Base-by-base conservation (phyloP, 2,888 invertebrate species). In the Zaprionus bogoriensis region DNA sequence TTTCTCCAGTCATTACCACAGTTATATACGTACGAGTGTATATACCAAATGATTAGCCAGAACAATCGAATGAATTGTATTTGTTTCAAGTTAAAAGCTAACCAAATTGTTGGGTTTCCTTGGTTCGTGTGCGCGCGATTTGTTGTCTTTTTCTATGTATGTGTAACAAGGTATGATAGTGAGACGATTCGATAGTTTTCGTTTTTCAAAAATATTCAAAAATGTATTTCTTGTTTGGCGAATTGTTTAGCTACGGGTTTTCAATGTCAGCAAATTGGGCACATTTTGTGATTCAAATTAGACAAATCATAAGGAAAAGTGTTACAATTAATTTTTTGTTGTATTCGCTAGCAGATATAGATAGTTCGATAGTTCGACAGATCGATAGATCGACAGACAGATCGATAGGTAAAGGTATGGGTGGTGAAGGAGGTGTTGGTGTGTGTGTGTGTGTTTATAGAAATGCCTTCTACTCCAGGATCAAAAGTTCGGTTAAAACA, bases 221-320 rank as follows among this genome's bases (percentile, higher is more conserved):
- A 84, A 74, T 46, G 30, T 28, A 25, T 44, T 30, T 60, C 30
- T 44, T 36, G 42, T 59, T 64, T 61, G 44, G 83, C 85, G 87
- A 90, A 91, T 91, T 91, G 90, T 90, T 88, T 87, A 90, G 91
- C 91, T 91, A 91, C 89, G 89, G 90, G 90, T 87, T 76, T 81
- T 81, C 87, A 86, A 82, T 80, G 65, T 78, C 83, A 79, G 59
- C 76, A 79, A 79, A 80, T 80, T 69, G 86, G 78, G 85, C 86
- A 86, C 79, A 77, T 78, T 82, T 61, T 61, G 55, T 57, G 53
- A 74, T 72, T 38, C 9, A 63, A 67, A 78, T 63, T 53, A 28
- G 47, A 50, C 25, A 67, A 70, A 63, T 51, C 36, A 60, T 64
- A 57, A 54, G 44, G 47, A 28, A 52, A 60, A 59, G 69, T 63